Evolutionary conservation across 2,888 invertebrate genomes (phyloP).

Genomic region (Nemapogon koenigi): DNA sequence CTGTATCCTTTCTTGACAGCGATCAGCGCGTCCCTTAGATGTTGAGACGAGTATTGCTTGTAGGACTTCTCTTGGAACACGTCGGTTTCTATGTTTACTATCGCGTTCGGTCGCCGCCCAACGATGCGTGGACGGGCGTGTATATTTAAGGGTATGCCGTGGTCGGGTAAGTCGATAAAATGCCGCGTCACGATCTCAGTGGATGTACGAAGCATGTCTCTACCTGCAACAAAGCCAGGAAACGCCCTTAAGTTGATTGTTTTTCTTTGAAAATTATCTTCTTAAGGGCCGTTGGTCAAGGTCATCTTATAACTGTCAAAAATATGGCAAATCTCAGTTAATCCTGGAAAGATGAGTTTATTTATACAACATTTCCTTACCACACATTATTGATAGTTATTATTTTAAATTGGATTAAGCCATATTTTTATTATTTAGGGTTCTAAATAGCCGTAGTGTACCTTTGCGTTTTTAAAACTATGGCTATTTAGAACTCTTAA

Average conservation of each 20-base stretch:
- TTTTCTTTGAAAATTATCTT: background rate
- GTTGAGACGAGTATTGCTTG: constrained; percentile 59
- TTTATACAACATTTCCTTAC: too few relatives aligned
- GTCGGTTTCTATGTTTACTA: constrained; percentile 54
- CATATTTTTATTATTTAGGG: too few relatives aligned
- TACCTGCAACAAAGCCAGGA: constrained; percentile 41
- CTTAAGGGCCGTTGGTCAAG: constrained; percentile 39
- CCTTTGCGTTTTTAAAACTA: too few relatives aligned
- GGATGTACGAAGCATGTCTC: constrained; percentile 36
- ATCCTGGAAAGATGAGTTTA: too few relatives aligned
- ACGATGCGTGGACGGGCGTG: constrained; percentile 51
- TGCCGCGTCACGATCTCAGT: constrained; percentile 57
- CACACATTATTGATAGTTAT: too few relatives aligned
- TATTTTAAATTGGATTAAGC: too few relatives aligned
- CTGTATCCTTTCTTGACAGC: constrained; percentile 60
- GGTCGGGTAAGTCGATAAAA: constrained; percentile 46
- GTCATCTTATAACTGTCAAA: too few relatives aligned
- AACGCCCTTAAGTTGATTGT: constrained; percentile 5
- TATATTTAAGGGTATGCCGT: constrained; percentile 48
- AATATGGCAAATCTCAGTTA: too few relatives aligned
- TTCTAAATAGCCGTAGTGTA: too few relatives aligned
- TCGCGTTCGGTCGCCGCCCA: constrained; percentile 47
- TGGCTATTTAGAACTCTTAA: too few relatives aligned
- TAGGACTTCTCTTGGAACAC: constrained; percentile 58
- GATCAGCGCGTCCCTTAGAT: constrained; percentile 51